These are phyloP conservation scores for Cheilosia impressa DNA, from an alignment of 2,888 invertebrate genomes.

Conservation along the genomic window DNA sequence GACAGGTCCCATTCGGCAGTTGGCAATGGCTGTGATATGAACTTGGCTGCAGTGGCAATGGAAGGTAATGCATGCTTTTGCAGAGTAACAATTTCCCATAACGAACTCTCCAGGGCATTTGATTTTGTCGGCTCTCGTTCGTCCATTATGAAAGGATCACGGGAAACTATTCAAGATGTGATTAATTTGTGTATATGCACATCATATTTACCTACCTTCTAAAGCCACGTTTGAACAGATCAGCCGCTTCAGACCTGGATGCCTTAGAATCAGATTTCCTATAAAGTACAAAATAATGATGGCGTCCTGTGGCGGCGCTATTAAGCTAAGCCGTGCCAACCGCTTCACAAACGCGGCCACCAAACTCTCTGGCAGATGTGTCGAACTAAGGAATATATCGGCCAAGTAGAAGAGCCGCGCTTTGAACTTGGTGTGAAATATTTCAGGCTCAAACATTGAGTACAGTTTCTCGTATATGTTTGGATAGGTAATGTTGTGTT, in stretches of 20 bases:
- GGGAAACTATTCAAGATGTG: constrained; percentile 73
- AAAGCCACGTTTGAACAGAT: constrained; percentile 85
- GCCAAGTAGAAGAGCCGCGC: constrained; percentile 94
- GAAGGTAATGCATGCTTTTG: constrained; percentile 89
- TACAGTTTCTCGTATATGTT: constrained; percentile 98
- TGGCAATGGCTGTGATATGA: constrained; percentile 88
- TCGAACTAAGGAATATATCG: constrained; percentile 96
- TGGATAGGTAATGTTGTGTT: constrained; percentile 97
- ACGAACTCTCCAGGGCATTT: constrained; percentile 93
- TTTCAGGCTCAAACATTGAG: constrained; percentile 94
- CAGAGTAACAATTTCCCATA: constrained; percentile 95
- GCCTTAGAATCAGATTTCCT: constrained; percentile 92
- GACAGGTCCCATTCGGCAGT: constrained; percentile 88
- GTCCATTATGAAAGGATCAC: constrained; percentile 93
- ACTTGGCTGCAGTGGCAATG: constrained; percentile 89
- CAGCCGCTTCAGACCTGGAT: constrained; percentile 91
- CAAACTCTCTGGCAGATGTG: constrained; percentile 94
- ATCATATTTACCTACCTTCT: constrained; percentile 78
- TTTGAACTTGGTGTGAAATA: constrained; percentile 95
- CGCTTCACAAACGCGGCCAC: constrained; percentile 97
- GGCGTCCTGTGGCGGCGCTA: constrained; percentile 92
- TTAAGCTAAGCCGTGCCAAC: constrained; percentile 91
- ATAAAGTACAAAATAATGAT: constrained; percentile 91
- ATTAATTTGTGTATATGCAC: background rate
- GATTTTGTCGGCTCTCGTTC: constrained; percentile 91